Evolutionary conservation across 2,888 invertebrate genomes (phyloP), one percentile per base, ranked within the genome.

Genomic region (Parthenolecanium corni): DNA sequence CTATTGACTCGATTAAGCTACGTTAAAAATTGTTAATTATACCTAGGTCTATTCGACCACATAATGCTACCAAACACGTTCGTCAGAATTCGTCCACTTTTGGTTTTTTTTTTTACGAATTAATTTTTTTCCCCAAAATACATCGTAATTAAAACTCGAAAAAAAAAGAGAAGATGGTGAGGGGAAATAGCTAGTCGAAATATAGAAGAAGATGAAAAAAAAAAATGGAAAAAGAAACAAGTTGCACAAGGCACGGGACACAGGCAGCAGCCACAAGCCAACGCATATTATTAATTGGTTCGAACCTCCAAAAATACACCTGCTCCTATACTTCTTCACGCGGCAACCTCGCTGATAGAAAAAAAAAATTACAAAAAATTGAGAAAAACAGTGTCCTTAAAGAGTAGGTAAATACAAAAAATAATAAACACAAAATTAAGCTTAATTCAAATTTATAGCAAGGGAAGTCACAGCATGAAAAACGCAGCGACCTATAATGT

Each of bases 251-350:
- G 51, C 51, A 61, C 49, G 49, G 51, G 61, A 24, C 51, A 46
- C 24, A 46, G 61, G 61, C 61, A 61, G 61, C 61, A 61, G 61
- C 61, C 40, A 61, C 49, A 61, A 61, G 61, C 61, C 51, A 61
- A 61, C 61, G 38, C 51, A n/a, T 31, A 47, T 61, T 61, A 61
- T 61, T 61, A 61, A 61, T 61, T 61, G 61, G 51, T 61, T 49
- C 61, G 61, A 61, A 61, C 61, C 47, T 61, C 24, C 51, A 23
- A 61, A 58, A 61, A 61, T 61, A 61, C 61, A 61, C 61, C 61
- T 61, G 61, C 61, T 61, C 51, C 23, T 61, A 20, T 57, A 44
- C 46, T n/a, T n/a, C 14, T n/a, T 2, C 12, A 40, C n/a, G 61
- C 61, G 49, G 61, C 61, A 61, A 47, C 47, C 61, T 61, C 21